These are phyloP conservation scores for Gnatocerus cornutus DNA, from an alignment of 2,888 invertebrate species.

Conservation along the genomic window DNA sequence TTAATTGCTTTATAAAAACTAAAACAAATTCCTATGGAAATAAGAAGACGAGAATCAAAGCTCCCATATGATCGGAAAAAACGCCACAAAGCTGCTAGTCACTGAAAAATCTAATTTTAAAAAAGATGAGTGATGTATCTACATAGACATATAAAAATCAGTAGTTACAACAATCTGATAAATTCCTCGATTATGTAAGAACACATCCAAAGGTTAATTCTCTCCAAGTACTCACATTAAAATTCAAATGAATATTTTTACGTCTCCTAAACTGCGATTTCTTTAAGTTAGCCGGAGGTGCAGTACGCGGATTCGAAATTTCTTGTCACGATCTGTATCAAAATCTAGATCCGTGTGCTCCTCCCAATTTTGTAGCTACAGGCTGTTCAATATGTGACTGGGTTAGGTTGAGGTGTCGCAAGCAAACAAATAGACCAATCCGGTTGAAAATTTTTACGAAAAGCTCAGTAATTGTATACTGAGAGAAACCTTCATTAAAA, in stretches of 20 bases:
- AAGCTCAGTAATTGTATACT: slow-evolving; percentile 24
- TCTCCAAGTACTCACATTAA: not conserved
- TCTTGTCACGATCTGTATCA: not conserved
- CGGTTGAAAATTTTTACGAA: slow-evolving; percentile 29
- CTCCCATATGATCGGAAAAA: too few relatives aligned
- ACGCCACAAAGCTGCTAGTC: too few relatives aligned
- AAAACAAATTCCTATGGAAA: too few relatives aligned
- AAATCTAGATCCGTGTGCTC: not conserved
- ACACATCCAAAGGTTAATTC: not conserved
- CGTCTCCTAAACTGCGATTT: not conserved
- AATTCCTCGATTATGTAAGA: not conserved
- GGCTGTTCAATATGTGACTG: slow-evolving; percentile 10
- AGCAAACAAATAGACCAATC: slow-evolving; percentile 13
- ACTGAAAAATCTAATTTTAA: too few relatives aligned
- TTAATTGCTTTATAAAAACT: too few relatives aligned
- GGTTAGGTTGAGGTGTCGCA: not conserved
- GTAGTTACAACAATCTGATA: not conserved
- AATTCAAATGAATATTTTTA: not conserved
- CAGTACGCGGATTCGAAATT: not conserved
- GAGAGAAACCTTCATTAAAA: slow-evolving; percentile 25
- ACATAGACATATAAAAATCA: too few relatives aligned
- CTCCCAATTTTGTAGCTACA: slow-evolving; percentile 8
- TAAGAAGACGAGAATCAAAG: too few relatives aligned
- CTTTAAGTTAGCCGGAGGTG: not conserved
- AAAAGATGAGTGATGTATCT: too few relatives aligned